Evolutionary conservation across 2,888 invertebrate genomes (phyloP).

Genomic region (Apodemia mormo): DNA sequence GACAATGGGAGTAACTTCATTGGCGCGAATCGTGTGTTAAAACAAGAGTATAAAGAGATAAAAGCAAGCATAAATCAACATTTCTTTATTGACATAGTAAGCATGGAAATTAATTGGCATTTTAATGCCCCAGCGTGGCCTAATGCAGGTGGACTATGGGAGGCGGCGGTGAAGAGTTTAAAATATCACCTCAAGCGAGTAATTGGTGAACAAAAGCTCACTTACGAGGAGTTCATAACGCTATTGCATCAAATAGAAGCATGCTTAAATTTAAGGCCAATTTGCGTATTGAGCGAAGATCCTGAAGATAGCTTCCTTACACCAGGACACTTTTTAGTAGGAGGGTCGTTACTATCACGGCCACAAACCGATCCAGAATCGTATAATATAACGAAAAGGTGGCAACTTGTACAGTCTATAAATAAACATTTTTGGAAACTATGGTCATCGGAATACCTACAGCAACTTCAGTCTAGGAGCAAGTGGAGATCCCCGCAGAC

Average conservation of each 20-base stretch:
- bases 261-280: conserved; percentile 6
- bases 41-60: conserved; percentile 19
- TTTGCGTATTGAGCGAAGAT: not conserved
- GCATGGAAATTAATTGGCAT: too few species aligned
- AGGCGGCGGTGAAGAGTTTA: not conserved
- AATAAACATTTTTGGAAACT: conserved; percentile 18
- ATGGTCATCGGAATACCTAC: conserved; percentile 6
- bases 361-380: not conserved
- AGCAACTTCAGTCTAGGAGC: conserved; percentile 1
- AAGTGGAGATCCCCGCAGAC: conserved; percentile 5
- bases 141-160: too few species aligned
- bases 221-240: too few species aligned
- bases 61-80: conserved; percentile 18
- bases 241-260: conserved; percentile 15
- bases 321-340: too few species aligned
- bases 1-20: conserved; percentile 14
- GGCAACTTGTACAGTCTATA: not conserved
- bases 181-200: not conserved
- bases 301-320: not conserved
- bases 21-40: conserved; percentile 15
- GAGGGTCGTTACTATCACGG: not conserved
- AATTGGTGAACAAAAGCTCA: too few species aligned
- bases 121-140: conserved; percentile 5
- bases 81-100: conserved; percentile 11
- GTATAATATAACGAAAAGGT: not conserved